Conservation (phyloP, 1,140 invertebrate species). For the Maconellicoccus hirsutus region DNA sequence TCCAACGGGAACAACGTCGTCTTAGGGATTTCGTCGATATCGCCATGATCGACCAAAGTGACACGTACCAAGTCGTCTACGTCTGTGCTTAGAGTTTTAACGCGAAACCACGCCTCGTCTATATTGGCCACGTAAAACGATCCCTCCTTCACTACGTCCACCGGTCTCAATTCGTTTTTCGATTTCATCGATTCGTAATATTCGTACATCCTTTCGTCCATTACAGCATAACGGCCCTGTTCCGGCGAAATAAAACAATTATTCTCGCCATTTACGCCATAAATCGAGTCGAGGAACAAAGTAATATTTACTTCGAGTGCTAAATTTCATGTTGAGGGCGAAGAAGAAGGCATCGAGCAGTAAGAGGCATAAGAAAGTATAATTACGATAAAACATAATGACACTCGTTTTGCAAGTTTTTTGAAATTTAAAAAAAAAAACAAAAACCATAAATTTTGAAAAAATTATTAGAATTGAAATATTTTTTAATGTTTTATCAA, state of each 20-base stretch:
- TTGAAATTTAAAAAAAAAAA: too few relatives aligned
- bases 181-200: neutral
- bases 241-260: neutral
- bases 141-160: neutral
- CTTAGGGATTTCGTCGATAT: neutral
- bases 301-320: too few relatives aligned
- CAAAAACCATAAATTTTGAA: too few relatives aligned
- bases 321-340: too few relatives aligned
- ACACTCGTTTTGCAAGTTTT: too few relatives aligned
- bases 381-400: too few relatives aligned
- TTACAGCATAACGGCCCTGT: neutral
- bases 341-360: too few relatives aligned
- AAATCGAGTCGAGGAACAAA: too few relatives aligned
- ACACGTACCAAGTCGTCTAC: neutral
- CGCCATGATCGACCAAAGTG: neutral
- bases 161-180: neutral
- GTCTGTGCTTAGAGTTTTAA: neutral
- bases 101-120: neutral
- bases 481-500: too few relatives aligned
- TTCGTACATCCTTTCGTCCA: neutral
- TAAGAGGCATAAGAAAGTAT: too few relatives aligned
- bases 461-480: too few relatives aligned
- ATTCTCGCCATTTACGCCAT: too few relatives aligned
- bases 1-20: neutral
- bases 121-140: neutral